These are phyloP conservation scores for Oscheius sp. DNA, from an alignment of 2,888 invertebrate genomes.

Conservation along the genomic window DNA sequence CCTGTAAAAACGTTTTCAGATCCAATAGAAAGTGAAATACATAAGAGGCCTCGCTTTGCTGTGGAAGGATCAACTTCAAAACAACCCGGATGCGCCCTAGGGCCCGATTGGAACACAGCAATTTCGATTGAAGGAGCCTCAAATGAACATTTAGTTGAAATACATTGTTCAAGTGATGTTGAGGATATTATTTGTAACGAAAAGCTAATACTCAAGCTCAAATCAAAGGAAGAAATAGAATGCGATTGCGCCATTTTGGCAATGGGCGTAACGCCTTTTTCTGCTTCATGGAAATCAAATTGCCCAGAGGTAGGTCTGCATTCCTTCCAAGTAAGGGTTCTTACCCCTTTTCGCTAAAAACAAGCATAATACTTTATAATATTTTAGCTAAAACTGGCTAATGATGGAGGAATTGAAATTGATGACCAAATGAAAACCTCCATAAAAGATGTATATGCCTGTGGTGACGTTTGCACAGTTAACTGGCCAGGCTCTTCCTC, in stretches of 20 bases:
- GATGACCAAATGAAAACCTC: constrained; percentile 87
- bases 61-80: not conserved
- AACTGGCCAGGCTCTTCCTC: constrained; percentile 81
- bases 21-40: constrained; percentile 59
- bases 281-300: constrained; percentile 53
- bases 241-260: constrained; percentile 92
- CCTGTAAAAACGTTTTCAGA: not conserved
- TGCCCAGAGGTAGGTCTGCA: constrained; percentile 34
- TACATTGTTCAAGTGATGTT: not conserved
- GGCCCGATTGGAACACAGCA: constrained; percentile 86
- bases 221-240: not conserved
- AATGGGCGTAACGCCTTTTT: constrained; percentile 82
- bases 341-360: too few relatives aligned
- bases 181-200: not conserved
- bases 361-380: not conserved
- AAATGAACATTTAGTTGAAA: not conserved
- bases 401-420: constrained; percentile 85
- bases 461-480: constrained; percentile 91
- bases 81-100: constrained; percentile 84
- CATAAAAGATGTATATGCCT: constrained; percentile 84
- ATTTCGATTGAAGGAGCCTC: constrained; percentile 53
- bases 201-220: not conserved
- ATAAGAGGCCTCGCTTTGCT: constrained; percentile 70
- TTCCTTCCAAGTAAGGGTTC: too few relatives aligned
- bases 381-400: constrained; percentile 58